A percentile compares a stretch with the other conserved stretches of the same genome.
phyloP scores from a whole-genome alignment of 2,888 invertebrate genomes.

The Chrysodeixis includens region DNA sequence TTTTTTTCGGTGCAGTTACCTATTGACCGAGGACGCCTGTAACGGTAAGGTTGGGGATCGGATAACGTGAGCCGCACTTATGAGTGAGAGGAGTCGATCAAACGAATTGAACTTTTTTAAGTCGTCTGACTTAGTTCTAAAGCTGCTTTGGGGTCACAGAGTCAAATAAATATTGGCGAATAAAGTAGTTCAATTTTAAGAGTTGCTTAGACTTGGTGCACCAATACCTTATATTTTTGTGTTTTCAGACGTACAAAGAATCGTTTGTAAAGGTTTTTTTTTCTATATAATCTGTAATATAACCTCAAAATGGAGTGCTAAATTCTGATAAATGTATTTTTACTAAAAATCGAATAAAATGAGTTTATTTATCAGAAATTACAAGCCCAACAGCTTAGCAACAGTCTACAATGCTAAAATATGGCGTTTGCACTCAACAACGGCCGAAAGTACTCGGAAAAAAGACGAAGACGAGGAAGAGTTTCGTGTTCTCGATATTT shows the following conservation, averaged over 20 bases:
- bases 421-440: conserved; percentile 82
- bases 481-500: conserved; percentile 87
- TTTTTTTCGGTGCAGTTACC: too few relatives aligned
- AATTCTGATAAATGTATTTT: conserved; percentile 26
- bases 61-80: too few relatives aligned
- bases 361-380: conserved; percentile 80
- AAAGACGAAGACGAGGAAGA: conserved; percentile 81
- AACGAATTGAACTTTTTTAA: too few relatives aligned
- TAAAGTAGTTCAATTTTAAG: too few relatives aligned
- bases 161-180: too few relatives aligned
- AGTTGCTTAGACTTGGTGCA: too few relatives aligned
- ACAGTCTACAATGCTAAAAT: conserved; percentile 70
- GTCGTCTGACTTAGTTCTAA: too few relatives aligned
- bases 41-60: too few relatives aligned
- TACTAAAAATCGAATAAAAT: conserved; percentile 66
- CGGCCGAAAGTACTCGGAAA: conserved; percentile 69
- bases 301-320: conserved; percentile 64
- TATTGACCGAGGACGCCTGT: too few relatives aligned
- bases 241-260: neutral
- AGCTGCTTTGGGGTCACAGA: too few relatives aligned
- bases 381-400: conserved; percentile 66
- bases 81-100: too few relatives aligned
- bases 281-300: conserved; percentile 37
- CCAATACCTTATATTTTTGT: too few relatives aligned
- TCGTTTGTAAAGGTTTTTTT: neutral